Evolutionary conservation across 1,140 invertebrate genomes (phyloP), one percentile per base, ranked within the genome.

Genomic region (Rhagoletis zephyria): DNA sequence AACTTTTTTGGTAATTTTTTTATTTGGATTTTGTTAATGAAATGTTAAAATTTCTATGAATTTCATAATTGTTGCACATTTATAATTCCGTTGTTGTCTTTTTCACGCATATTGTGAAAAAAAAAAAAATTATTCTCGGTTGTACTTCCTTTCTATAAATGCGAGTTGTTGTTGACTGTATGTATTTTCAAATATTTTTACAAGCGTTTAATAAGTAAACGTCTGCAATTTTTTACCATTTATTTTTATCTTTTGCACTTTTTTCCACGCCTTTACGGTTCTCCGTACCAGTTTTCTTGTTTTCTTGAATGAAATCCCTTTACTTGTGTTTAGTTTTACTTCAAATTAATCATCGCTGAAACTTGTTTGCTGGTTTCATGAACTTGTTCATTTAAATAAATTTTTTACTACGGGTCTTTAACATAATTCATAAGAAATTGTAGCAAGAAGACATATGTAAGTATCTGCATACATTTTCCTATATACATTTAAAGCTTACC

Each of bases 31-130:
- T 5, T 74, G 67, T 74, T 74, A 74, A 74, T 74, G 14, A 74
- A 74, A 74, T 74, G 67, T 74, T 45, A 74, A 74, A 74, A 74
- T 74, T 74, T 74, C 67, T 74, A 74, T 74, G 67, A 74, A 74
- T 74, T 74, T 74, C 67, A 74, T 74, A 74, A 74, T 74, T 74
- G 40, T 74, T 74, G 67, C 67, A 4, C 67, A 74, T 74, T 74
- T 42, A 74, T 74, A 74, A 74, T 74, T 74, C 45, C 14, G 42
- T 30, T 42, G 7, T 14, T n/a, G 16, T 63, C 10, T 63, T 63
- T 74, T 16, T 9, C 3, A 5, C 30, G 12, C 51, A 10, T 56
- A 56, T 4, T 42, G 4, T 48, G 4, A 40, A 74, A 9, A 7
- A 14, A 74, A 74, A 16, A 48, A 40, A n/a, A n/a, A n/a, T n/a